Evolutionary conservation across 2,113 vertebrate species (phyloP).

Genomic region (Saguinus midas): DNA sequence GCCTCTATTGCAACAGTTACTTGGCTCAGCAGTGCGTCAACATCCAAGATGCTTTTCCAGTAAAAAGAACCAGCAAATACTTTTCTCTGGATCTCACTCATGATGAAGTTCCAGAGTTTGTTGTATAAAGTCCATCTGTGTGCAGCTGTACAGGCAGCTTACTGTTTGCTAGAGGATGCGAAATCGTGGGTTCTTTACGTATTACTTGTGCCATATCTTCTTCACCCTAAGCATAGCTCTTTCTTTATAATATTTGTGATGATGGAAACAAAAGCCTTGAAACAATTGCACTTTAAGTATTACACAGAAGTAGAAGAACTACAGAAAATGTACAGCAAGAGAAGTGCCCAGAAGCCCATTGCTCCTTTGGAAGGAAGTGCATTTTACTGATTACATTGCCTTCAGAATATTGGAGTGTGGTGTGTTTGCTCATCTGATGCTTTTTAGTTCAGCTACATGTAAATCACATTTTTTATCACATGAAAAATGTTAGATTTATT

Average conservation of each 20-base stretch:
- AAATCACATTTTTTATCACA: not conserved
- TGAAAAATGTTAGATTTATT: not conserved
- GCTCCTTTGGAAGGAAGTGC: not conserved
- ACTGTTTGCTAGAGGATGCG: not conserved
- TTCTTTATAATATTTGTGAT: slow-evolving; percentile 59
- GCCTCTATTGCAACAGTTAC: slow-evolving; percentile 89
- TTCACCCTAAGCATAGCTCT: slow-evolving; percentile 46
- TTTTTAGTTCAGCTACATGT: not conserved
- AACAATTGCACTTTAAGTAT: slow-evolving; percentile 62
- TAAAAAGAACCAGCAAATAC: slow-evolving; percentile 98
- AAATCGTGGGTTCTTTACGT: slow-evolving; percentile 6
- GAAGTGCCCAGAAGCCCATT: not conserved
- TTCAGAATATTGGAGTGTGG: not conserved
- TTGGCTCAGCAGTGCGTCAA: slow-evolving; percentile 91
- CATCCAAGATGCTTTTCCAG: slow-evolving; percentile 89
- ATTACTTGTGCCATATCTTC: slow-evolving; percentile 66
- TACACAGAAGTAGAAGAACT: not conserved
- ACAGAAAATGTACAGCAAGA: slow-evolving; percentile 28
- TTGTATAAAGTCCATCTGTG: slow-evolving; percentile 86
- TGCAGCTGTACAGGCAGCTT: slow-evolving; percentile 14
- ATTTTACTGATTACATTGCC: slow-evolving; percentile 23
- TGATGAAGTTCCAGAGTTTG: slow-evolving; percentile 96
- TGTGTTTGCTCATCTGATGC: not conserved
- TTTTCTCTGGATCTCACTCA: slow-evolving; percentile 96
- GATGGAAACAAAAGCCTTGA: slow-evolving; percentile 68